Conservation (phyloP, 53 echinoderm and acorn worm species). For the Echinometra lucunter region DNA sequence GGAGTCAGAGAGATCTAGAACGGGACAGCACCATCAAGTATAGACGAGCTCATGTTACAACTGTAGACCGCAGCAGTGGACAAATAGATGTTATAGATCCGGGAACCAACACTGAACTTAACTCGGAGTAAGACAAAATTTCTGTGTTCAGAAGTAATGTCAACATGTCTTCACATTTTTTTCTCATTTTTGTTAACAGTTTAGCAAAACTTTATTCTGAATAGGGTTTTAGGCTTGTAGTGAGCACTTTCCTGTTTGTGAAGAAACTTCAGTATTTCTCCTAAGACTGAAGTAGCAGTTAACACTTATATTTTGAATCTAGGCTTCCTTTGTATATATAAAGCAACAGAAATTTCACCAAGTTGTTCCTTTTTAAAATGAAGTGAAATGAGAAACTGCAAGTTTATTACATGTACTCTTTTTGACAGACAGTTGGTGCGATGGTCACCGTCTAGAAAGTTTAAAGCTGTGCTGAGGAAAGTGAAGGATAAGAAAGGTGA, state of each 20-base stretch:
- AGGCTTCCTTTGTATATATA: too few species aligned
- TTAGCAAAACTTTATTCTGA: not conserved
- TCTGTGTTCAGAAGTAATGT: not conserved
- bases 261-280: too few species aligned
- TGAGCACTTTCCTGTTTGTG: too few species aligned
- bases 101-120: conserved; percentile 70
- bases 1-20: conserved; percentile 94
- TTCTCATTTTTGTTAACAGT: not conserved
- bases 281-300: too few species aligned
- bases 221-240: not conserved
- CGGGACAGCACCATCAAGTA: conserved; percentile 77
- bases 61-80: conserved; percentile 56
- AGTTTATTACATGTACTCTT: not conserved
- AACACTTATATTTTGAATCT: too few species aligned
- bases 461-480: conserved; percentile 81
- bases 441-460: conserved; percentile 81
- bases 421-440: conserved; percentile 74
- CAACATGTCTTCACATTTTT: too few species aligned
- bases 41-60: conserved; percentile 72
- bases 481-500: conserved; percentile 97
- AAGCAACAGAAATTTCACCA: too few species aligned
- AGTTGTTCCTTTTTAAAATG: too few species aligned
- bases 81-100: conserved; percentile 60
- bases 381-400: not conserved
- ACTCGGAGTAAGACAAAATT: conserved; percentile 83